Evolutionary conservation across 2,113 vertebrate species (phyloP).

Genomic region (Ophiodon elongatus): DNA sequence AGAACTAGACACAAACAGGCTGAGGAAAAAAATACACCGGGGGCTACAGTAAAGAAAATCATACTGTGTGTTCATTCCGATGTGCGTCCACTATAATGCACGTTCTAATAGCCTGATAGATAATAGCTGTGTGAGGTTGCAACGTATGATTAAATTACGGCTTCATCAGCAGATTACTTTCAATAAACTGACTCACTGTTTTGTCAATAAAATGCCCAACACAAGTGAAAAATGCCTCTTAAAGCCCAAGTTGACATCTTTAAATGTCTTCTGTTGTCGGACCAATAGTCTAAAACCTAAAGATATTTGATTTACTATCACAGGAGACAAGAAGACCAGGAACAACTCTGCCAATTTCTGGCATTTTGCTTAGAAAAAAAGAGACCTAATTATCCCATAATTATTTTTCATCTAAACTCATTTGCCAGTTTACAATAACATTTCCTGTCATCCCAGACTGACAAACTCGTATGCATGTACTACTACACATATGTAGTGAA

Average conservation of each 20-base stretch:
- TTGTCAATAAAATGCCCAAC: not conserved
- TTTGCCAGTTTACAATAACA: not conserved
- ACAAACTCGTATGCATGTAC: not conserved
- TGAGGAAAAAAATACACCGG: constrained; percentile 83
- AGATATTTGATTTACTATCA: not conserved
- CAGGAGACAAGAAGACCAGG: not conserved
- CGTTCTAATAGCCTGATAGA: not conserved
- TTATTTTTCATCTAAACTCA: not conserved
- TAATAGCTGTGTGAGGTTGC: not conserved
- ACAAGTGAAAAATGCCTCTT: not conserved
- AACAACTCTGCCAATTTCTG: not conserved
- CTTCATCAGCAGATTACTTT: not conserved
- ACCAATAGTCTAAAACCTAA: not conserved
- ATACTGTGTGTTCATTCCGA: not conserved
- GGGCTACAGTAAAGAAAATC: not conserved
- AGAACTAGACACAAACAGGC: constrained; percentile 86
- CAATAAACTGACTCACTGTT: not conserved
- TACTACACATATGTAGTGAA: not conserved
- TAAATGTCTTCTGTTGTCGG: not conserved
- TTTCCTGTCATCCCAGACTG: not conserved
- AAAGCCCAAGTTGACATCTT: not conserved
- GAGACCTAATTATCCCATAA: not conserved
- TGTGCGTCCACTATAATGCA: not conserved
- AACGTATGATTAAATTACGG: not conserved
- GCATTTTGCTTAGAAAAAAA: not conserved